phyloP scores from a whole-genome alignment of 2,113 vertebrate genomes.

The Oophaga pumilio region DNA sequence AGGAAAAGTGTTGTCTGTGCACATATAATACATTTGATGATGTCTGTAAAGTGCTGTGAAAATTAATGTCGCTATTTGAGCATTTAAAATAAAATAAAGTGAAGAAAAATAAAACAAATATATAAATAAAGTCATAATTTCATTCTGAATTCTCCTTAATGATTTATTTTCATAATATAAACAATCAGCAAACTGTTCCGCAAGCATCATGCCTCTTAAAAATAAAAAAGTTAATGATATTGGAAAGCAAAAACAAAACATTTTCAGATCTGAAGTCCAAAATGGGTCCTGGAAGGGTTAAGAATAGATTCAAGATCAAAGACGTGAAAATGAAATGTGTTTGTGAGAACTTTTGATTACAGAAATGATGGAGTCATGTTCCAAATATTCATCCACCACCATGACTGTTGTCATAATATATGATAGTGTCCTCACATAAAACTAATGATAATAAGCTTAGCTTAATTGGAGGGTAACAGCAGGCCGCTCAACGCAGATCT shows the following conservation, averaged over 20 bases:
- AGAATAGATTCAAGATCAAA: not conserved
- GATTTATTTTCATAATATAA: not conserved
- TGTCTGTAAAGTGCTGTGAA: no score
- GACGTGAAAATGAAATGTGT: not conserved
- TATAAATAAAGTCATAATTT: not conserved
- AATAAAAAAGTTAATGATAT: not conserved
- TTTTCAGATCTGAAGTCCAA: not conserved
- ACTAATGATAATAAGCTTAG: conserved; percentile 10
- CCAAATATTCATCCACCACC: not conserved
- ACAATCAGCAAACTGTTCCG: not conserved
- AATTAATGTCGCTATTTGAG: no score
- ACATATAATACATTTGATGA: no score
- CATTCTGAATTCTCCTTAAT: not conserved
- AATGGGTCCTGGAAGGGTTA: not conserved
- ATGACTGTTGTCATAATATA: conserved; percentile 5
- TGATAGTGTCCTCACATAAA: conserved; percentile 8
- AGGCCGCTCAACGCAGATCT: conserved; percentile 8
- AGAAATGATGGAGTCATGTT: not conserved
- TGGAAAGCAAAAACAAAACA: not conserved
- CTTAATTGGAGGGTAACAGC: conserved; percentile 27
- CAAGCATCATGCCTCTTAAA: not conserved
- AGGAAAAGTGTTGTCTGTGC: no score
- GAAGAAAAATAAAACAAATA: not conserved
- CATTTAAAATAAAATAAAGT: no score
- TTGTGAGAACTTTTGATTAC: not conserved